These are phyloP conservation scores for Magallana gigas DNA, from an alignment of 1,140 invertebrate species.

Conservation along the genomic window DNA sequence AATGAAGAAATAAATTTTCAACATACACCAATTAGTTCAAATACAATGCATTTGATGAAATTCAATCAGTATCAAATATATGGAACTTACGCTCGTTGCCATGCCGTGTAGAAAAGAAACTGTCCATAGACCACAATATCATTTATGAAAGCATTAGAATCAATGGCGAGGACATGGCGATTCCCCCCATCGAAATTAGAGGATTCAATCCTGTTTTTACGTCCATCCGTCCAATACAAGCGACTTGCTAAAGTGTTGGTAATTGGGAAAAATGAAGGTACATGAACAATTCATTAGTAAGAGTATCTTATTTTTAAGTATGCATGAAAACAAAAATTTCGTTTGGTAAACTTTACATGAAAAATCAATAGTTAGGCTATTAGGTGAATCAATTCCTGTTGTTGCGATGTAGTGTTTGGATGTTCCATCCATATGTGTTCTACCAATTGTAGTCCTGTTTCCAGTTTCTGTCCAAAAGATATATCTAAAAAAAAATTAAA, in stretches of 20 bases:
- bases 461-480: slow-evolving; percentile 34
- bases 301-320: too few relatives aligned
- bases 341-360: background rate
- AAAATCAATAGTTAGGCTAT: slow-evolving; percentile 27
- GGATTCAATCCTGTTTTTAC: background rate
- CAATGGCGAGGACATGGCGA: background rate
- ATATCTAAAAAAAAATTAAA: background rate
- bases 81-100: slow-evolving; percentile 1
- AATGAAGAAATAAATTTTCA: too few relatives aligned
- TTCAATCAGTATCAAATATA: background rate
- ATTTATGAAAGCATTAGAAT: background rate
- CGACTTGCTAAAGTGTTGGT: background rate
- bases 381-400: background rate
- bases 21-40: too few relatives aligned
- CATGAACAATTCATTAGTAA: too few relatives aligned
- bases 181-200: background rate
- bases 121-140: slow-evolving; percentile 4
- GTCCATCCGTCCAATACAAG: slow-evolving; percentile 27
- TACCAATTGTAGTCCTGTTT: background rate
- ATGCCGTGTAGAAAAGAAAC: slow-evolving; percentile 26
- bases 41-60: too few relatives aligned
- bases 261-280: too few relatives aligned
- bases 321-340: background rate
- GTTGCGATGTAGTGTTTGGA: background rate
- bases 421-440: slow-evolving; percentile 26